These are phyloP conservation scores for Heliocidaris erythrogramma DNA, from an alignment of 35 echinoderm and acorn worm species.

Conservation along the genomic window DNA sequence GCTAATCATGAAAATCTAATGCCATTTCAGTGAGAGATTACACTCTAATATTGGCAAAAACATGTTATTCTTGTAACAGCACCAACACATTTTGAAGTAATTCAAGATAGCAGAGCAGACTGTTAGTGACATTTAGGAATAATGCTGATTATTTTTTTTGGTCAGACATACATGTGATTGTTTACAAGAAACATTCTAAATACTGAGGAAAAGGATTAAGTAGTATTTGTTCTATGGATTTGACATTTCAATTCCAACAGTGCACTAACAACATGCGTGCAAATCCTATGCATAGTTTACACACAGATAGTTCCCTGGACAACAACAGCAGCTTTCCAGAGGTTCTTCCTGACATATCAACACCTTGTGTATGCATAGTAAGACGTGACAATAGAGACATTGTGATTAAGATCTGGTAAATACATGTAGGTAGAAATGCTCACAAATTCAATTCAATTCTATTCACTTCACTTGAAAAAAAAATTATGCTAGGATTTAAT, in stretches of 20 bases:
- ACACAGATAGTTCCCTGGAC: not conserved
- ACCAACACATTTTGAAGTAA: not conserved
- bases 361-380: conserved; percentile 5
- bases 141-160: not conserved
- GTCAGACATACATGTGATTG: not conserved
- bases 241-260: not conserved
- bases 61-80: not conserved
- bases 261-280: not conserved
- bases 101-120: not conserved
- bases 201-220: not conserved
- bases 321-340: not conserved
- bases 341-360: conserved; percentile 1
- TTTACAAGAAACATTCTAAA: not conserved
- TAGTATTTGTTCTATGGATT: not conserved
- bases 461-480: not conserved
- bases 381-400: not conserved
- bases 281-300: not conserved
- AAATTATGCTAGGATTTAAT: not conserved
- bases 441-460: not conserved
- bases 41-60: not conserved
- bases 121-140: not conserved
- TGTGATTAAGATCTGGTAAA: not conserved
- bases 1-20: not conserved
- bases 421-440: conserved; percentile 3
- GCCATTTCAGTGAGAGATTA: not conserved